phyloP scores from a whole-genome alignment of 2,888 invertebrate genomes.

The Eupithecia dodoneata region DNA sequence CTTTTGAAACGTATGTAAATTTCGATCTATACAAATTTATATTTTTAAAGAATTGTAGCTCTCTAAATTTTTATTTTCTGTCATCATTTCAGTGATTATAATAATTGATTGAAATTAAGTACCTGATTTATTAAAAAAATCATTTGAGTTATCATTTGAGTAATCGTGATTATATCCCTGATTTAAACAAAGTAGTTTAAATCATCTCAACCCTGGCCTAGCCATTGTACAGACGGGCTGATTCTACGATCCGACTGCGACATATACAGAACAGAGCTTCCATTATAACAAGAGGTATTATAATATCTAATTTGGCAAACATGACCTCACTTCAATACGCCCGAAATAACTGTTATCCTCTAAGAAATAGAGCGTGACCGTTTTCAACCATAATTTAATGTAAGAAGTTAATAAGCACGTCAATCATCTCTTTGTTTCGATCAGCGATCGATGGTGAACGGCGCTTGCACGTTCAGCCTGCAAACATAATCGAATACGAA shows the following conservation, averaged over 20 bases:
- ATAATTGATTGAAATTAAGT: no score
- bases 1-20: not conserved
- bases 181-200: no score
- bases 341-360: constrained; percentile 45
- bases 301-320: constrained; percentile 55
- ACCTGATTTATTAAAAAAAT: no score
- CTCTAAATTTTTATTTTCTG: no score
- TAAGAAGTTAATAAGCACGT: constrained; percentile 39
- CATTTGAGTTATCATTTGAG: no score
- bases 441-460: constrained; percentile 46
- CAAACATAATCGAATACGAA: constrained; percentile 62
- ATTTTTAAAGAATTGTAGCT: not conserved
- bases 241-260: no score
- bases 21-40: not conserved
- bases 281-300: constrained; percentile 46
- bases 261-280: constrained; percentile 42
- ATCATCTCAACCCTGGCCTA: no score
- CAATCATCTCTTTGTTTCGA: constrained; percentile 46
- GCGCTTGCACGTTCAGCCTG: constrained; percentile 50
- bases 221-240: no score
- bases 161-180: no score
- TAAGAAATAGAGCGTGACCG: constrained; percentile 61
- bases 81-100: no score
- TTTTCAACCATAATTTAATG: constrained; percentile 51
- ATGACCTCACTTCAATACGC: constrained; percentile 55